A percentile compares a stretch with the other conserved stretches of the same genome.
These are phyloP conservation scores for Oxyruncus cristatus DNA, from an alignment of 2,113 vertebrate species.

Conservation along the genomic window DNA sequence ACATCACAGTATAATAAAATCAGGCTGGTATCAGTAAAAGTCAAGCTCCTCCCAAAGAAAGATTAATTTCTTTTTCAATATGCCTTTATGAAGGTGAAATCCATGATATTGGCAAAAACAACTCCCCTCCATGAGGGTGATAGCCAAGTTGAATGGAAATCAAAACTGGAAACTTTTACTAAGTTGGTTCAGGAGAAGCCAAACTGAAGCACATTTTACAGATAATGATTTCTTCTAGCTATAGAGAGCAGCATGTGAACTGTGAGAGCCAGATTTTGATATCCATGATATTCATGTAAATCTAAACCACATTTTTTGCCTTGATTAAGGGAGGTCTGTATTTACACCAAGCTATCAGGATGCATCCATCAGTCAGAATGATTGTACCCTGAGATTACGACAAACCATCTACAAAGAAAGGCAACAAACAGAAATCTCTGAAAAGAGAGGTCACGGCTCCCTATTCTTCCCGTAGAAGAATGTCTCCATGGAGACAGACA, in stretches of 20 bases:
- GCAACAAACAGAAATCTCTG: not conserved
- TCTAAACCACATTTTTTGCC: not conserved
- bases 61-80: constrained; percentile 15
- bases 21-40: not conserved
- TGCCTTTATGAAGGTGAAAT: constrained; percentile 35
- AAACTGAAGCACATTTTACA: not conserved
- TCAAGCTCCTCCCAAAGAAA: not conserved
- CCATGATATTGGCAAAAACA: not conserved
- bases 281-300: not conserved
- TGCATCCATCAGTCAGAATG: fast-evolving
- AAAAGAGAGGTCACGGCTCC: not conserved
- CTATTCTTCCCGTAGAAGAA: constrained; percentile 37
- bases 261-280: not conserved
- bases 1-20: constrained; percentile 7
- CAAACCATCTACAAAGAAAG: not conserved
- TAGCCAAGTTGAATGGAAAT: constrained; percentile 9
- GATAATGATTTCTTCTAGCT: not conserved
- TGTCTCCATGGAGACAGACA: constrained; percentile 65
- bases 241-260: not conserved
- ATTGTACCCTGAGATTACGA: not conserved
- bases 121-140: not conserved
- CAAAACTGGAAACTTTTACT: not conserved
- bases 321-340: not conserved
- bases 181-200: not conserved
- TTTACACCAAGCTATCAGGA: not conserved